Conservation (phyloP, 2,888 invertebrate genomes). For the Liopterus haemorrhoidalis region DNA sequence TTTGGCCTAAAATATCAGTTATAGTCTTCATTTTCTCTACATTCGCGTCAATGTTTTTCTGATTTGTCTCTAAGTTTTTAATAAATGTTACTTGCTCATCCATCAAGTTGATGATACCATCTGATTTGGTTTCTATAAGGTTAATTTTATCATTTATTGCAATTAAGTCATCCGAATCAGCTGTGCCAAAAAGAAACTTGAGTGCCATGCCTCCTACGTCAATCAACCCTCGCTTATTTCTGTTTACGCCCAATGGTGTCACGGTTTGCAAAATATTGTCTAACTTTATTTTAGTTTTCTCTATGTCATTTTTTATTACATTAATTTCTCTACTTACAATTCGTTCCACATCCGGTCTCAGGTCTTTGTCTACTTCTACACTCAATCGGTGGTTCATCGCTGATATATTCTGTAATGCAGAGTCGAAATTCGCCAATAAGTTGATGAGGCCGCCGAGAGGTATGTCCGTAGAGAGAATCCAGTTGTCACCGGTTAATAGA, state of each 20-base stretch:
- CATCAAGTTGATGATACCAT: constrained; percentile 9
- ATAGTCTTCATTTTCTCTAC: background rate
- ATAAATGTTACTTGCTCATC: constrained; percentile 13
- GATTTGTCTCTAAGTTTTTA: background rate
- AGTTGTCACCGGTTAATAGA: constrained; percentile 7
- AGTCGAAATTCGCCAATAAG: no score
- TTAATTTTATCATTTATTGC: constrained; percentile 14
- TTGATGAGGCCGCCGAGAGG: no score
- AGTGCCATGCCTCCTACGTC: constrained; percentile 9
- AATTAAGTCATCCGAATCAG: constrained; percentile 8
- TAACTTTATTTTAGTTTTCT: constrained; percentile 11
- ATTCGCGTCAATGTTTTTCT: constrained; percentile 3
- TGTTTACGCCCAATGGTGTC: constrained; percentile 3
- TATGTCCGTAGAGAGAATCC: constrained; percentile 7
- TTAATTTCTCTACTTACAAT: constrained; percentile 16
- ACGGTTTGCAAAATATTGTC: constrained; percentile 10
- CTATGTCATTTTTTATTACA: constrained; percentile 8
- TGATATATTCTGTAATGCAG: no score
- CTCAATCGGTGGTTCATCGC: no score
- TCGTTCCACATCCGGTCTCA: no score
- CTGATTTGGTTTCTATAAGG: background rate
- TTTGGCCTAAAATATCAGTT: no score
- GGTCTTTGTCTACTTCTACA: no score
- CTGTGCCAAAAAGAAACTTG: constrained; percentile 16
- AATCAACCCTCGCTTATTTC: constrained; percentile 10